Base-by-base conservation (phyloP, 2,113 vertebrate genomes). In the Tachuris rubrigastra region DNA sequence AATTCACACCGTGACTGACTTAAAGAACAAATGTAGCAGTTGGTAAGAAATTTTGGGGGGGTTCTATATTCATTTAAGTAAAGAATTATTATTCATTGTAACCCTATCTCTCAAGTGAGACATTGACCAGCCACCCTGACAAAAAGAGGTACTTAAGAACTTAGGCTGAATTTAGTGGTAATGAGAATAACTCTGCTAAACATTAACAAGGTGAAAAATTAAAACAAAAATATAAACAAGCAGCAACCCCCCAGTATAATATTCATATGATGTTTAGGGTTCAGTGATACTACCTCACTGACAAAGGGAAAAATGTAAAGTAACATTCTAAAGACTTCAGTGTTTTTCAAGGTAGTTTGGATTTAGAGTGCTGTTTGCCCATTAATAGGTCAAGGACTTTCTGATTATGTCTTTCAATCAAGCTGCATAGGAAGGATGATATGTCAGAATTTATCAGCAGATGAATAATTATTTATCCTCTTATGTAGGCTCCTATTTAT, bases 341-440 rank as follows among this genome's bases (percentile, higher is more conserved):
- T 89, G 4, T 39, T 76, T 95, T 95, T 93, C 33, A 88, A 66
- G 47, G 50, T 80, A 49, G 78, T 83, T 66, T 84, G 44, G 44
- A 77, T 89, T 93, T 91, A 84, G 55, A 83, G 55, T 62, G 77
- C 12, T 62, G 31, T 91, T 95, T 91, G 49, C 49, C 58, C 21
- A 49, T 91, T 94, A 95, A 79, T 52, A 84, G 78, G 91, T 95
- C 62, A 91, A 92, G 86, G 62, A 67, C 55, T 78, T 92, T 63
- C 65, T 90, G 85, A 87, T 91, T 58, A 81, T 60, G 74, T 89
- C 76, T 85, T 85, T 94, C 78, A 88, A 42, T 92, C 50, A 79
- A 79, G 44, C 59, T 95, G 50, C 37, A 35, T 24, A 79, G 73
- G 63, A 82, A 92, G 67, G 69, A 71, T 53, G 62, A 56, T 93